Base-by-base conservation (phyloP, 2,797 vertebrate species). In the Miichthys miiuy region DNA sequence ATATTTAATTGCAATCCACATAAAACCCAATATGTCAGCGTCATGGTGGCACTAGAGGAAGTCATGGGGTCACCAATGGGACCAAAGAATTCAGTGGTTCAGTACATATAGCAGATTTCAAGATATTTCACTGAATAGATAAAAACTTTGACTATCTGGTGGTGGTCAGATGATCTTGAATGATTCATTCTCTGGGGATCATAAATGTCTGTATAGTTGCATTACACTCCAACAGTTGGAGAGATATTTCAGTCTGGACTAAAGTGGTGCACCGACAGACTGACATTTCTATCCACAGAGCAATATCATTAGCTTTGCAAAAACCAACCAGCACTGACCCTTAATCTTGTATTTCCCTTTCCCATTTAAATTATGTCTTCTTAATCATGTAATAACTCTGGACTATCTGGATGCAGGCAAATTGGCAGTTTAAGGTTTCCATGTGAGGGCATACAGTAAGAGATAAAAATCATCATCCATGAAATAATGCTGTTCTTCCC, bases 401-500 rank as follows among this genome's bases (percentile, higher is more conserved):
- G 58, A 48, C 51, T 56, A 47, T 50, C 30, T 27, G 30, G 5
- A 3, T 47, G 13, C 64, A 52, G 21, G 18, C 25, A 47, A 60
- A 82, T 52, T 60, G 30, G 21, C 41, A 76, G 46, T 72, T 72
- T 34, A 63, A 58, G 52, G 42, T 82, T 82, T 81, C 67, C 6
- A 42, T 46, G 8, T n/a, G 51, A 62, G 50, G 54, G 50, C 12
- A 46, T 25, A 64, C n/a, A 42, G 54, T 60, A 74, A 78, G 68
- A 79, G 48, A 80, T 63, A 70, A 69, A 66, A 69, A 78, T 81
- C 47, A 56, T 73, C 55, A 64, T 75, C 60, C 60, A 47, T 75
- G 46, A 75, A 65, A 80, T 80, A 72, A 74, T 77, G 70, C 72
- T 20, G 41, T 58, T 61, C 46, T 52, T 54, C 73, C 62, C 60